Evolutionary conservation across 2,113 vertebrate genomes (phyloP), one percentile per base, ranked within the genome.

Genomic region (Platycercus adscitus): DNA sequence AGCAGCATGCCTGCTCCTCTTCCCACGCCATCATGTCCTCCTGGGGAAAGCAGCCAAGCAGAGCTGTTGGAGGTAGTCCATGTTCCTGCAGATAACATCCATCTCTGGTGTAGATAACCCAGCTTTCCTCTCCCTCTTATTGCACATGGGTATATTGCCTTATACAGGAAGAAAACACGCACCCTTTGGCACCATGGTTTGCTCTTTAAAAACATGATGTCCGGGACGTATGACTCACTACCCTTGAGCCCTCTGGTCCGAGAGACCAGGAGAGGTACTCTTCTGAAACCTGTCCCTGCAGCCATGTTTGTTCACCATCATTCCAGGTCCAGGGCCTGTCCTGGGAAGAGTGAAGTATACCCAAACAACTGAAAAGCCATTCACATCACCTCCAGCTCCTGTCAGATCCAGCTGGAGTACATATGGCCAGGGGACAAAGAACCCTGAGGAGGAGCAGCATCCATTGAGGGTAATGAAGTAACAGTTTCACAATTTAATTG

Each of bases 101-200:
- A 17, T 5, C 46, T 39, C 41, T 7, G 2, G 8, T 26, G 29
- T 2, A 53, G n/a, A 41, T 13, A 49, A 73, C 4, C 3, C 63
- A 49, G 37, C 11, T 49, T 66, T 9, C 3, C 11, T 8, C 31
- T 63, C 26, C 28, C 33, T 55, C 60, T 52, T n/a, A 17, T 1
- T 18, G n/a, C 43, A 41, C 18, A 10, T 3, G 11, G 11, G 2
- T 31, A 3, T 37, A 37, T 13, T 91, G 35, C 19, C 17, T 10
- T 24, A 35, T 18, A 25, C 17, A 17, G 3, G 0, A 79, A 21
- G 8, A 76, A 78, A 89, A 37, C 23, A 9, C 0, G 0, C 0
- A 1, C 6, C 8, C 17, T 52, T 88, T 68, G 26, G 23, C 52
- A 55, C 29, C 18, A 11, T 7, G 35, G 17, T 39, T 71, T 88